Evolutionary conservation across 1,140 invertebrate species (phyloP).

Genomic region (Temnothorax curvispinosus): DNA sequence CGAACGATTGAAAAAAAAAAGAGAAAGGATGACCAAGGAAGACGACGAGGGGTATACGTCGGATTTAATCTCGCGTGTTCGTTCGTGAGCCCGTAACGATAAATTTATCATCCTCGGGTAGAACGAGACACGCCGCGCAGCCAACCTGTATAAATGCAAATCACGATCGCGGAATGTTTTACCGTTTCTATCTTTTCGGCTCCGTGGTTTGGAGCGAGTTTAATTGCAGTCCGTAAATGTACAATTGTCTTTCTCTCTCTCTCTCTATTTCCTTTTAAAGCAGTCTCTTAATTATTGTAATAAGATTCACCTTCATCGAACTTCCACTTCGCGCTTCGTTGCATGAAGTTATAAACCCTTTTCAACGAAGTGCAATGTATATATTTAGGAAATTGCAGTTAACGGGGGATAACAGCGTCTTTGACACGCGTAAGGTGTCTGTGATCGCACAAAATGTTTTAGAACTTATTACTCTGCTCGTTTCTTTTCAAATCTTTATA

Average conservation of each 20-base stretch:
- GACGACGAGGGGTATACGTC: constrained; percentile 34
- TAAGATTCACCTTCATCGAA: constrained; percentile 47
- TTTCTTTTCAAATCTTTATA: background rate
- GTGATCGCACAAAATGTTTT: background rate
- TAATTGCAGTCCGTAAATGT: constrained; percentile 54
- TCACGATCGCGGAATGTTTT: constrained; percentile 59
- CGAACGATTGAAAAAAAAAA: background rate
- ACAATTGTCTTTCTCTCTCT: constrained; percentile 24
- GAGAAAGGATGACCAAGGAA: background rate
- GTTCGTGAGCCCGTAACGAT: constrained; percentile 50
- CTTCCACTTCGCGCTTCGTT: constrained; percentile 38
- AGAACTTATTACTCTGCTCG: background rate
- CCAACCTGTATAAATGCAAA: constrained; percentile 60
- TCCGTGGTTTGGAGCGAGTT: constrained; percentile 36
- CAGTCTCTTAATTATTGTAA: constrained; percentile 53
- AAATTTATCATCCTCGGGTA: constrained; percentile 56
- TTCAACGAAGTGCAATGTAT: background rate
- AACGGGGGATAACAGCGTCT: background rate
- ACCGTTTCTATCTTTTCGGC: constrained; percentile 57
- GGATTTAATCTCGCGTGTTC: constrained; percentile 50
- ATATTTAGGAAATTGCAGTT: background rate
- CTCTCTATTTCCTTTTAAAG: background rate
- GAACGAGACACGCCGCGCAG: constrained; percentile 34
- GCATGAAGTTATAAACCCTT: background rate
- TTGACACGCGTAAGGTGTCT: background rate